Base-by-base conservation (phyloP, 2,888 invertebrate genomes). In the Gymnosoma rotundatum region DNA sequence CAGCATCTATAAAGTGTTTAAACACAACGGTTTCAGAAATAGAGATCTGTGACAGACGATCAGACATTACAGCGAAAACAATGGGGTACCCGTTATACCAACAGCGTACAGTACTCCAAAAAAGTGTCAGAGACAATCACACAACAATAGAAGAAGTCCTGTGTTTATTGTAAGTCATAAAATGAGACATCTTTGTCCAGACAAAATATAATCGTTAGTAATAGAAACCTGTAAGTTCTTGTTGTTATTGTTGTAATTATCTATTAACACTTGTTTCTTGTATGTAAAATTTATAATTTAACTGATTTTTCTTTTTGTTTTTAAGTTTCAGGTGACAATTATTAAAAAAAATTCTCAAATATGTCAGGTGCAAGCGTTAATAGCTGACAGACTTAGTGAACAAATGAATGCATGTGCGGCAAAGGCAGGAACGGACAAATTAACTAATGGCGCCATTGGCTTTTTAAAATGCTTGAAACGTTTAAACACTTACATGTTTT, bases 371-470 rank as follows among this genome's bases (percentile, higher is more conserved):
- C 79, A 60, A 36, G 32, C 52, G 12, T 60, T 73, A 60, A 42
- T 48, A 66, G 42, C 72, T 66, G 58, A 42, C 18, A 36, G 38
- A 72, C 56, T 60, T n/a, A 61, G 14, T 38, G 60, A 60, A 21
- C 58, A 54, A 54, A 12, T 38, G 54, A 48, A 16, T 54, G 21
- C 67, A 10, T 48, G 42, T 69, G 42, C 52, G 54, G 45, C 6
- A 48, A 1, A 42, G 42, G 12, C 2, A 58, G 9, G 42, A 50
- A 78, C 16, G 14, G 20, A 36, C 12, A 42, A 12, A 42, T 42
- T 72, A 56, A 66, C 50, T 63, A 73, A 76, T 89, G 90, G 91
- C 90, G 90, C 91, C 90, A 88, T 38, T 25, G 45, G 54, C 64
- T 83, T 63, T 61, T 86, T 87, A 85, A 83, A 84, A 89, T 89